Base-by-base conservation (phyloP, 2,113 vertebrate genomes). In the Nerophis ophidion region DNA sequence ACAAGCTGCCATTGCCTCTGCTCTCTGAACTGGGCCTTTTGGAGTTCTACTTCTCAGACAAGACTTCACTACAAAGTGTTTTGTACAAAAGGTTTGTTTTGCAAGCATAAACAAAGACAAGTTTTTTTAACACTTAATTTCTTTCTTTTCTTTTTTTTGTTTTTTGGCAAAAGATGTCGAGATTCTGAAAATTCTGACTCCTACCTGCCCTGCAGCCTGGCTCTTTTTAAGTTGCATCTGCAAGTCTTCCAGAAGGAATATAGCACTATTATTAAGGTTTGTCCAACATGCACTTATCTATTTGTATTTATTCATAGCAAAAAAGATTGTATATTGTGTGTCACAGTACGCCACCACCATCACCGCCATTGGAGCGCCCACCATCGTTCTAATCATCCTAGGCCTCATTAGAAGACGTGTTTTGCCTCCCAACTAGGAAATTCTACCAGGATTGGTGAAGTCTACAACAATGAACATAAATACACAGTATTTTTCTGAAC, bases 131-230 rank as follows among this genome's bases (percentile, higher is more conserved):
- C 11, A 14, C 38, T n/a, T 3, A 8, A n/a, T 26, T 50, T 3
- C 26, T 51, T 26, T 51, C 9, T 26, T 17, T 33, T 10, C 10
- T 51, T 60, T 26, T 26, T 26, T 26, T 26, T 26, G 40, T 48
- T 69, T 19, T 19, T 35, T 66, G 16, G 48, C 8, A 42, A 47
- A 55, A 92, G 91, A 65, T 92, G 91, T 79, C 81, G 84, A 75
- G 89, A 91, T 48, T 86, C 88, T 0, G 81, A 80, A 10, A 60
- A 74, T 33, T 51, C 73, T 2, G 86, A 92, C 15, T 87, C 90
- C 11, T 89, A 87, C 61, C 14, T 92, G 17, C 91, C 91, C 5
- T 92, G 91, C 81, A 90, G 85, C 59, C 75, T 92, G 12, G 89
- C 89, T 7, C 84, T 92, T 9, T 57, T 90, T 60, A 81, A 60